Evolutionary conservation across 2,797 vertebrate genomes (phyloP).

Genomic region (Rhyacichthys aspro): DNA sequence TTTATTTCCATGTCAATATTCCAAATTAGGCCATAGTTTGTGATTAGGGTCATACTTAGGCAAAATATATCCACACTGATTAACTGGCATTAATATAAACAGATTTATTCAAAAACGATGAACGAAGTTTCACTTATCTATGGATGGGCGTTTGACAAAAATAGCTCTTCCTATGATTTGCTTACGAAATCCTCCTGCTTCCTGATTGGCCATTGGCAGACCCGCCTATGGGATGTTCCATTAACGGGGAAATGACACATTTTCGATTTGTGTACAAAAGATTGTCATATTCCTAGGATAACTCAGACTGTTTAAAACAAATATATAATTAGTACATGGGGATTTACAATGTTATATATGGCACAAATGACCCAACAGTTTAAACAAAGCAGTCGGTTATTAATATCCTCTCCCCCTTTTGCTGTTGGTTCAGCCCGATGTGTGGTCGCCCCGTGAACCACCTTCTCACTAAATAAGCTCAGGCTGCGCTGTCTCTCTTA

Average conservation of each 20-base stretch:
- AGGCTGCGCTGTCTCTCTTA: background rate
- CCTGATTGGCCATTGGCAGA: conserved; percentile 62
- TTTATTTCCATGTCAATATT: no score
- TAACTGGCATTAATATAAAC: no score
- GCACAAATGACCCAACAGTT: background rate
- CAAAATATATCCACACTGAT: no score
- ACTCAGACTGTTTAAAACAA: background rate
- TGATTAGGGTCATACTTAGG: no score
- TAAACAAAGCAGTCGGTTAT: background rate
- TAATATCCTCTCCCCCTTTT: background rate
- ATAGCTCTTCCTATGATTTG: conserved; percentile 59
- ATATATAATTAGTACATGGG: background rate
- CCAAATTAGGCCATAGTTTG: no score
- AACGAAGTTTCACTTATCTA: no score
- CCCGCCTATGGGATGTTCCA: conserved; percentile 62
- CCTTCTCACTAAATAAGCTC: background rate
- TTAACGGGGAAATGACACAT: background rate
- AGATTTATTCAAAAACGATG: no score
- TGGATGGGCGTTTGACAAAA: background rate
- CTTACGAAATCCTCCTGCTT: conserved; percentile 9
- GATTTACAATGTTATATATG: background rate
- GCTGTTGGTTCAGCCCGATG: conserved; percentile 13
- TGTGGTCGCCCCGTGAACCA: conserved; percentile 1
- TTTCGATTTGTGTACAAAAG: background rate
- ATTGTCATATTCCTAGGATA: no score